Conservation (phyloP, 1,140 invertebrate genomes). For the Drosophila littoralis region DNA sequence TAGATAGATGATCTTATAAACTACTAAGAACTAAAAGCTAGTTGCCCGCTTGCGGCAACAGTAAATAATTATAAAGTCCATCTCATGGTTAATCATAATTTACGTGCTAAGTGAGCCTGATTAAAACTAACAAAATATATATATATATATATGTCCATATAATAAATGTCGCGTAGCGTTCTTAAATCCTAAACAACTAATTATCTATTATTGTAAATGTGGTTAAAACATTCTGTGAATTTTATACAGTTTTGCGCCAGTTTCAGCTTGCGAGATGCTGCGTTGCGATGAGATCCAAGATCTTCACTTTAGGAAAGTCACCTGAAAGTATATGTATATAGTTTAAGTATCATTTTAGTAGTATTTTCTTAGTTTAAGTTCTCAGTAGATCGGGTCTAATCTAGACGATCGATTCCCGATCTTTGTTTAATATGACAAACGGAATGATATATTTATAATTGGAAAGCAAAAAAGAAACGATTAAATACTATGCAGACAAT, state of each 20-base stretch:
- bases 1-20: conserved; percentile 23
- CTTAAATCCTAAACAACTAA: background rate
- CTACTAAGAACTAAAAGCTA: conserved; percentile 8
- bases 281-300: background rate
- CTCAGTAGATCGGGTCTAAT: background rate
- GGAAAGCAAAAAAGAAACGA: no score
- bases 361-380: background rate
- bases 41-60: conserved; percentile 19
- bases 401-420: no score
- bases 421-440: no score
- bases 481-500: no score
- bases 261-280: background rate
- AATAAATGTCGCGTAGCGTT: background rate
- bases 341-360: background rate
- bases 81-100: conserved; percentile 51
- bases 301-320: background rate
- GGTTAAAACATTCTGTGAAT: background rate
- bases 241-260: conserved; percentile 22
- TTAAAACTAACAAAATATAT: conserved; percentile 10
- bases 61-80: conserved; percentile 33
- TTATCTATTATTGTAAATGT: background rate
- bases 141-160: background rate
- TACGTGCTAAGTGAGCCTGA: conserved; percentile 26
- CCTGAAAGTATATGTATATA: background rate
- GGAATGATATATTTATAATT: no score